Evolutionary conservation across 2,888 invertebrate genomes (phyloP).

Genomic region (Rhingia campestris): DNA sequence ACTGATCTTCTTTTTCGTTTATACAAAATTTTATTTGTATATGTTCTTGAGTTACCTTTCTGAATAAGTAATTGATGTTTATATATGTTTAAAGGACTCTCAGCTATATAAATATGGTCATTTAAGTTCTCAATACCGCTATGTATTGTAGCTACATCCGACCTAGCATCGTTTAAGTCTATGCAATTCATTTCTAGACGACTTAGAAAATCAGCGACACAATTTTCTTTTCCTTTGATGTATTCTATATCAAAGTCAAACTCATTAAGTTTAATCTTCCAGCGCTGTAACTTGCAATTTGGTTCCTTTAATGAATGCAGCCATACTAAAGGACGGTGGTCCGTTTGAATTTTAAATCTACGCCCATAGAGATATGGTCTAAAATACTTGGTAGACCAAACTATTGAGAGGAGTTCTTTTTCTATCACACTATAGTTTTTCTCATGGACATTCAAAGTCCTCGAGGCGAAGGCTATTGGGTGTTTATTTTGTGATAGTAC

Average conservation of each 20-base stretch:
- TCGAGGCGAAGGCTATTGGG: slow-evolving; percentile 39
- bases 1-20: not conserved
- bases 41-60: not conserved
- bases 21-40: slow-evolving; percentile 37
- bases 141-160: slow-evolving; percentile 2
- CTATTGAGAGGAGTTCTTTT: too few relatives aligned
- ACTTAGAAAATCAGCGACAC: slow-evolving; percentile 53
- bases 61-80: slow-evolving; percentile 39
- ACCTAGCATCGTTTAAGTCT: slow-evolving; percentile 1
- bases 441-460: slow-evolving; percentile 48
- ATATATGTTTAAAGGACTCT: slow-evolving; percentile 55
- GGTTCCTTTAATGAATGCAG: slow-evolving; percentile 51
- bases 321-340: slow-evolving; percentile 12
- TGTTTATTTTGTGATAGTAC: slow-evolving; percentile 35
- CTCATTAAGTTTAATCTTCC: slow-evolving; percentile 33
- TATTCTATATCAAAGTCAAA: slow-evolving; percentile 6
- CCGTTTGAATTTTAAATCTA: slow-evolving; percentile 62
- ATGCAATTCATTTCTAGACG: slow-evolving; percentile 14
- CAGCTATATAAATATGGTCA: slow-evolving; percentile 62
- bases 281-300: slow-evolving; percentile 47
- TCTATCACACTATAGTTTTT: slow-evolving; percentile 34
- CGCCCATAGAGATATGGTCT: slow-evolving; percentile 44
- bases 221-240: slow-evolving; percentile 38
- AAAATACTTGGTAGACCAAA: too few relatives aligned
- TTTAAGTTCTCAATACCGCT: slow-evolving; percentile 43